phyloP scores from a whole-genome alignment of 2,797 vertebrate species.

The Pangasius djambal region DNA sequence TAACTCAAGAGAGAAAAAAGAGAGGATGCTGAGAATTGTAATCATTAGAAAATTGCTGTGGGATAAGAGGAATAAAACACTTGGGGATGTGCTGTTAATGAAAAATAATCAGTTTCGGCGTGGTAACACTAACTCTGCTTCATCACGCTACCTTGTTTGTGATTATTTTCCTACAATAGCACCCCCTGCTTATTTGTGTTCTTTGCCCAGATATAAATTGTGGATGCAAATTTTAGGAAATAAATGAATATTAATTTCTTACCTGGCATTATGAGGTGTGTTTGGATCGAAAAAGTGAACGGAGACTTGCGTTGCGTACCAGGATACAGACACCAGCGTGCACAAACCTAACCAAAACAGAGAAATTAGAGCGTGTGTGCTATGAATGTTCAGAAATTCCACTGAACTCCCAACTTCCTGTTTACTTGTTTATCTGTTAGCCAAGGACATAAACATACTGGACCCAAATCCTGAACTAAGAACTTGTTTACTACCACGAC shows the following conservation, averaged over 20 bases:
- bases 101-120: not conserved
- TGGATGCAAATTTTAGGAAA: not conserved
- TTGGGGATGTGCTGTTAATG: not conserved
- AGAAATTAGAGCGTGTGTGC: conserved; percentile 29
- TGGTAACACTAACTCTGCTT: not conserved
- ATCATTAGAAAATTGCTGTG: not conserved
- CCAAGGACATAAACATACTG: conserved; percentile 15
- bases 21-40: not conserved
- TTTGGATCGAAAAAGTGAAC: conserved; percentile 95
- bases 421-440: conserved; percentile 41
- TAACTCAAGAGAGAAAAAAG: not conserved
- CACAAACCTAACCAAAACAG: conserved; percentile 80
- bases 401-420: conserved; percentile 36
- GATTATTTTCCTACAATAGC: not conserved
- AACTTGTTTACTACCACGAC: conserved; percentile 23
- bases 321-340: conserved; percentile 89
- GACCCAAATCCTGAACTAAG: not conserved
- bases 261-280: conserved; percentile 91
- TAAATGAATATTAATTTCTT: conserved; percentile 43
- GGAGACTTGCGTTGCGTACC: conserved; percentile 93
- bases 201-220: not conserved
- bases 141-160: not conserved
- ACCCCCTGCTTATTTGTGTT: not conserved
- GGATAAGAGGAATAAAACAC: not conserved
- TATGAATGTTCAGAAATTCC: conserved; percentile 4